Evolutionary conservation across 2,888 invertebrate genomes (phyloP).

Genomic region (Leucoptera coffeella): DNA sequence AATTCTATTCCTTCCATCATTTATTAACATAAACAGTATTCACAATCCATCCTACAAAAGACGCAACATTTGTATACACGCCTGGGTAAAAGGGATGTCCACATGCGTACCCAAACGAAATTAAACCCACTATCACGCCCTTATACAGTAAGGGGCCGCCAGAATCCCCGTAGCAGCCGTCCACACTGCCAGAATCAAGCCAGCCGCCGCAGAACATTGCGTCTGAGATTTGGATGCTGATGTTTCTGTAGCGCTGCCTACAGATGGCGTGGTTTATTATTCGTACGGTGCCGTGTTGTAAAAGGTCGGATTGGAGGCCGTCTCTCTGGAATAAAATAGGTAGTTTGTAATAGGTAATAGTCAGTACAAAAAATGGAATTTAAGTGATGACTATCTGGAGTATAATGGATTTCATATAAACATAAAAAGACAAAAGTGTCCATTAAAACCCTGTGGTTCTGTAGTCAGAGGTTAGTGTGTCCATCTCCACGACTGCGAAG

Average conservation of each 20-base stretch:
- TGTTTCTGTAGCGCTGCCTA: conserved; percentile 19
- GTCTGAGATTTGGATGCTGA: conserved; percentile 23
- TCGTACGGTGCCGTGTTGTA: conserved; percentile 22
- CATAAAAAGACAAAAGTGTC: too few relatives aligned
- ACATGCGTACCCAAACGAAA: conserved; percentile 37
- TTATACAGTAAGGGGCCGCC: conserved; percentile 38
- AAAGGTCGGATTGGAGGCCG: conserved; percentile 27
- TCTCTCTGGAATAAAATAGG: conserved; percentile 14
- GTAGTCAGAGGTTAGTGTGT: too few relatives aligned
- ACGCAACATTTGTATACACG: conserved; percentile 35
- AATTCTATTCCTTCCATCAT: too few relatives aligned
- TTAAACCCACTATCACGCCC: conserved; percentile 32
- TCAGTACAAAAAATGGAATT: too few relatives aligned
- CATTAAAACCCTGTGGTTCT: too few relatives aligned
- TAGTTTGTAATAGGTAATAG: too few relatives aligned
- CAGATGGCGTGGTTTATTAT: conserved; percentile 23
- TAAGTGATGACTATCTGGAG: too few relatives aligned
- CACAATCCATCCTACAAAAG: conserved; percentile 36
- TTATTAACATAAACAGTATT: conserved; percentile 22
- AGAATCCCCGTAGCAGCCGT: conserved; percentile 40
- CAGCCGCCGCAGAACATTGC: conserved; percentile 39
- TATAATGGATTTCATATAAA: too few relatives aligned
- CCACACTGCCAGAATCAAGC: conserved; percentile 25
- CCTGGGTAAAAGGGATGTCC: conserved; percentile 34
- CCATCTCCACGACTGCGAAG: too few relatives aligned